These are phyloP conservation scores for Rhinogobio ventralis DNA, from an alignment of 2,797 vertebrate species.

Conservation along the genomic window DNA sequence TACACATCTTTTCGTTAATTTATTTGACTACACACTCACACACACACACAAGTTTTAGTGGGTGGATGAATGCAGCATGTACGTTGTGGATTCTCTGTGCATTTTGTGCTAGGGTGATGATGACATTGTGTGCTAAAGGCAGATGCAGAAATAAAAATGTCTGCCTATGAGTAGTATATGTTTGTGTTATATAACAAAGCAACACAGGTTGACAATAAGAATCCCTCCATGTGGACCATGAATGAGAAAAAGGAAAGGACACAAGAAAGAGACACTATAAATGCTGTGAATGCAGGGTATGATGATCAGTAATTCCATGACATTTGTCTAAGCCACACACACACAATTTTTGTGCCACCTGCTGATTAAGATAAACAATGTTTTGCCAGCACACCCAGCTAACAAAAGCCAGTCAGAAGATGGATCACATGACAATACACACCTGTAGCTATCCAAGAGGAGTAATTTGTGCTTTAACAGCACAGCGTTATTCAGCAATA, in stretches of 20 bases:
- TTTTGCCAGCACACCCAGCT: slow-evolving; percentile 33
- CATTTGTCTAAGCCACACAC: slow-evolving; percentile 12
- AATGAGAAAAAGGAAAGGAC: slow-evolving; percentile 4
- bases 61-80: not conserved
- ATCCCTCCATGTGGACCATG: slow-evolving; percentile 15
- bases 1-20: slow-evolving; percentile 1
- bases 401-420: slow-evolving; percentile 5
- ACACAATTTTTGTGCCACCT: slow-evolving; percentile 10
- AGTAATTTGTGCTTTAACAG: slow-evolving; percentile 2
- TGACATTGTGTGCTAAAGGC: slow-evolving; percentile 17
- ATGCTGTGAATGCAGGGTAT: not conserved
- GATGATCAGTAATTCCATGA: slow-evolving; percentile 26
- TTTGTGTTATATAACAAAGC: slow-evolving; percentile 40
- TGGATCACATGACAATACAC: slow-evolving; percentile 4
- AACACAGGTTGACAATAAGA: slow-evolving; percentile 12
- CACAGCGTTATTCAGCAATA: not conserved
- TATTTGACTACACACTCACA: slow-evolving; percentile 44
- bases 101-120: slow-evolving; percentile 50
- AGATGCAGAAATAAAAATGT: slow-evolving; percentile 23
- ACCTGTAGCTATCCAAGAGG: slow-evolving; percentile 2
- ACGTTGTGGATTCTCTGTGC: not conserved
- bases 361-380: slow-evolving; percentile 18
- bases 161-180: slow-evolving; percentile 5
- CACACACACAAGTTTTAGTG: slow-evolving; percentile 48
- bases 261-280: slow-evolving; percentile 4